These are phyloP conservation scores for Chaetops frenatus DNA, from an alignment of 2,113 vertebrate species.

Conservation along the genomic window DNA sequence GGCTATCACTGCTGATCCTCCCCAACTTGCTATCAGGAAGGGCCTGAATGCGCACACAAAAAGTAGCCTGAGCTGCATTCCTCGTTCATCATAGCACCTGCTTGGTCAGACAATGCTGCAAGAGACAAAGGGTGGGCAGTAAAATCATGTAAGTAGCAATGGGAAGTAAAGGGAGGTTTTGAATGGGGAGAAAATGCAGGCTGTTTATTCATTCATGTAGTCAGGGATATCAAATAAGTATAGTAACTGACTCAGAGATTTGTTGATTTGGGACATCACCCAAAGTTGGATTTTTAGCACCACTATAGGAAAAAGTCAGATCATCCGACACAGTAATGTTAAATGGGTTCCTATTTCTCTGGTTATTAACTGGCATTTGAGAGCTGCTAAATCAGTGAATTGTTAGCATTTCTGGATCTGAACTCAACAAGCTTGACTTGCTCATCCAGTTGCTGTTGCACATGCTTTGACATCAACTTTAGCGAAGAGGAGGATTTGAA, in stretches of 20 bases:
- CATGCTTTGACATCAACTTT: background rate
- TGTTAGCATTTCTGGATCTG: background rate
- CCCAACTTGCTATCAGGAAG: background rate
- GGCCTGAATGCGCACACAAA: background rate
- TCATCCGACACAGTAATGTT: background rate
- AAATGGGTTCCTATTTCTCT: background rate
- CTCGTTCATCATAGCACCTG: background rate
- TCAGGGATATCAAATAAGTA: background rate
- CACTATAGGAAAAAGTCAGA: background rate
- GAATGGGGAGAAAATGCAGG: background rate
- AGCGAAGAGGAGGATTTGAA: constrained; percentile 33
- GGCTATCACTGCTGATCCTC: background rate
- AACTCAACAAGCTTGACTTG: constrained; percentile 41
- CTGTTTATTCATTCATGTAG: background rate
- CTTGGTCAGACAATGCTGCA: background rate
- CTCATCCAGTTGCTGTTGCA: constrained; percentile 29
- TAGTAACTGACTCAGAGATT: background rate
- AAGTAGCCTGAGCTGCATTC: background rate
- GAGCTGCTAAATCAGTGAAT: constrained; percentile 31
- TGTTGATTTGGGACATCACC: background rate
- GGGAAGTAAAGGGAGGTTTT: background rate
- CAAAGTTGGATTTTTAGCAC: background rate
- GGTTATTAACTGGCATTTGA: background rate
- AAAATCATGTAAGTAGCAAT: background rate
- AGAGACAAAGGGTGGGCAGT: background rate